A percentile compares a stretch with the other conserved stretches of the same genome.
Conservation (phyloP, 2,888 invertebrate species). For the Vandiemenella viatica region DNA sequence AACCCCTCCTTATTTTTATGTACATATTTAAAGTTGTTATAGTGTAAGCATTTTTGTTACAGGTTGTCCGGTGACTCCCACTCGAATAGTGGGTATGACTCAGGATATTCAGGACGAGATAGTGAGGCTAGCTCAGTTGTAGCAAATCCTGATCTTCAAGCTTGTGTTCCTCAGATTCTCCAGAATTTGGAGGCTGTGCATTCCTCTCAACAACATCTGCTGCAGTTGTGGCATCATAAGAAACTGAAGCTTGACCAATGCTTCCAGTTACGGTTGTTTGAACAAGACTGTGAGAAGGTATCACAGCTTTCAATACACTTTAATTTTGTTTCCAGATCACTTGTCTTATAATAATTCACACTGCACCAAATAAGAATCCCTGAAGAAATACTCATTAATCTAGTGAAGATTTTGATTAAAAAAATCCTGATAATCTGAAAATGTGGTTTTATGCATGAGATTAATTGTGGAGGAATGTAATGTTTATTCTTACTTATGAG, state of each 20-base stretch:
- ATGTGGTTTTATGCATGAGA: too few relatives aligned
- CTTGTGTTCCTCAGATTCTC: constrained; percentile 50
- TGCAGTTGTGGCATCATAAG: constrained; percentile 89
- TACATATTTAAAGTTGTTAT: neutral
- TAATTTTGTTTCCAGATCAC: too few relatives aligned
- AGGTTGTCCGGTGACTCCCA: constrained; percentile 35
- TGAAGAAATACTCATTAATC: too few relatives aligned
- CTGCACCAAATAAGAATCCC: too few relatives aligned
- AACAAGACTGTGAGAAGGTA: constrained; percentile 93
- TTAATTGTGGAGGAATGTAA: too few relatives aligned
- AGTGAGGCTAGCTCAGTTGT: constrained; percentile 39
- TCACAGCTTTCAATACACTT: too few relatives aligned
- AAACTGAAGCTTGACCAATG: constrained; percentile 90
- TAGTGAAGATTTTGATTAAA: too few relatives aligned
- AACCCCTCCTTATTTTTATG: too few relatives aligned
- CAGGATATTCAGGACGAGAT: constrained; percentile 57
- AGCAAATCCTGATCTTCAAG: constrained; percentile 45
- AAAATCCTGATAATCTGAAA: too few relatives aligned
- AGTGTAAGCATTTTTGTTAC: constrained; percentile 7
- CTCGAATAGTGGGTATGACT: constrained; percentile 48
- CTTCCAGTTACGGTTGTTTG: constrained; percentile 86
- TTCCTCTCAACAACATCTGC: constrained; percentile 76
- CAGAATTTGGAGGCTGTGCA: constrained; percentile 76
- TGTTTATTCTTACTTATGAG: too few relatives aligned
- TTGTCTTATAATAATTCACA: too few relatives aligned